Conservation (phyloP, 2,888 invertebrate species). For the Euplexia lucipara region DNA sequence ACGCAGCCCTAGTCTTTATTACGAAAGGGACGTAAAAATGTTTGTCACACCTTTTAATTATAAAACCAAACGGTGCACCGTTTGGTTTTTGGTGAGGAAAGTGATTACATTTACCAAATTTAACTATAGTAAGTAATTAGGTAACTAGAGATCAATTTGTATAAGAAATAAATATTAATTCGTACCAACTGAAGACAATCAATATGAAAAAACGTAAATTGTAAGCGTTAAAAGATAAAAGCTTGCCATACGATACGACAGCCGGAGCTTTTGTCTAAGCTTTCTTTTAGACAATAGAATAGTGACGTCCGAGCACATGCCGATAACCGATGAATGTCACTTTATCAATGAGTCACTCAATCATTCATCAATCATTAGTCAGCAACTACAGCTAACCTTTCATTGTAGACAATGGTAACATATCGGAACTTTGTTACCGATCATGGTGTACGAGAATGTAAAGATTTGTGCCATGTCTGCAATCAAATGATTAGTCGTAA, state of each 20-base stretch:
- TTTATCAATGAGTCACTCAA: conserved; percentile 83
- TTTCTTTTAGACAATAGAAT: conserved; percentile 67
- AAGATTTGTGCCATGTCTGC: conserved; percentile 54
- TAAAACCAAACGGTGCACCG: conserved; percentile 74
- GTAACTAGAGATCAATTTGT: conserved; percentile 1
- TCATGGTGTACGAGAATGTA: conserved; percentile 62
- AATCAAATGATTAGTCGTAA: conserved; percentile 24
- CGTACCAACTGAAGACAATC: conserved; percentile 9
- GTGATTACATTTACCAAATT: conserved; percentile 71
- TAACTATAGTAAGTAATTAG: conserved; percentile 4
- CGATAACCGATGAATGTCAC: conserved; percentile 77
- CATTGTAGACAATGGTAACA: conserved; percentile 76
- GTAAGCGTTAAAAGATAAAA: conserved; percentile 25
- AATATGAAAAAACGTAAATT: conserved; percentile 19
- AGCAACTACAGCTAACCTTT: conserved; percentile 74
- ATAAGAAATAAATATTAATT: not conserved
- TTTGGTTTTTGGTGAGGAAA: conserved; percentile 71
- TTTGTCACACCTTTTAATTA: conserved; percentile 77
- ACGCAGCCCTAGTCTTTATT: conserved; percentile 73
- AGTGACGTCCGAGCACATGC: conserved; percentile 61
- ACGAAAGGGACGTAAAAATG: conserved; percentile 78
- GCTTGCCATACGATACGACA: conserved; percentile 25
- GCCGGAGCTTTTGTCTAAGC: conserved; percentile 50
- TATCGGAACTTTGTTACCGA: conserved; percentile 68
- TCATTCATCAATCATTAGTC: conserved; percentile 85